Conservation (phyloP, 1,140 invertebrate species). For the Dreissena polymorpha region DNA sequence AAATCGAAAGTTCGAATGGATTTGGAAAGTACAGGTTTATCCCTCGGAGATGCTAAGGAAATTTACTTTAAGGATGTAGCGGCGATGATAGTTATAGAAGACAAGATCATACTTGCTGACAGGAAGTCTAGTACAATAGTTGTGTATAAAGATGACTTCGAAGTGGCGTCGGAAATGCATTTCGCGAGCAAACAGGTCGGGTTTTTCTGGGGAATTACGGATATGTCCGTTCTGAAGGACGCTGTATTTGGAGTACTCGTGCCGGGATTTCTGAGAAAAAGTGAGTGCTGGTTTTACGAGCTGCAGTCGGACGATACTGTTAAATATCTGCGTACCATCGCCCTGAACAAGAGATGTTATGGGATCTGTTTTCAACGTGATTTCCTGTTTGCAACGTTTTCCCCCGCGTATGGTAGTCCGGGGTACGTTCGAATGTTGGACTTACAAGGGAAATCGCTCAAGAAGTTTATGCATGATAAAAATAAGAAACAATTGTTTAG, state of each 20-base stretch:
- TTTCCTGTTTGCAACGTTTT: constrained; percentile 6
- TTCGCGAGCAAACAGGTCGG: neutral
- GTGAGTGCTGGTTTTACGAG: constrained; percentile 2
- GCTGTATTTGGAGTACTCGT: neutral
- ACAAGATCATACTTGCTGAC: constrained; percentile 15
- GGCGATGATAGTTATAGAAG: constrained; percentile 2
- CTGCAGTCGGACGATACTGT: neutral
- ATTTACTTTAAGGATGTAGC: neutral
- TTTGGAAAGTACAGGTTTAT: no score
- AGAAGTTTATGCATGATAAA: neutral
- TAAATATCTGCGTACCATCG: neutral
- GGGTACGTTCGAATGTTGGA: neutral
- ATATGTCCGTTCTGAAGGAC: neutral
- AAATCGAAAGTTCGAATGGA: no score
- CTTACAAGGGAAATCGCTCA: neutral
- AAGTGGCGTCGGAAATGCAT: neutral
- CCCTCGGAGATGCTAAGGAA: no score
- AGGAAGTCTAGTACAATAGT: constrained; percentile 1
- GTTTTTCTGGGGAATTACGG: neutral
- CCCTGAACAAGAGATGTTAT: neutral
- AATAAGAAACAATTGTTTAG: neutral
- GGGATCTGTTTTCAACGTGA: constrained; percentile 8
- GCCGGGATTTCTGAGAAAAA: neutral
- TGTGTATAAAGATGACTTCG: neutral
- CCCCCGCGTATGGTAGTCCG: neutral